Conservation (phyloP, 2,113 vertebrate species). For the Halcyon malimbica region DNA sequence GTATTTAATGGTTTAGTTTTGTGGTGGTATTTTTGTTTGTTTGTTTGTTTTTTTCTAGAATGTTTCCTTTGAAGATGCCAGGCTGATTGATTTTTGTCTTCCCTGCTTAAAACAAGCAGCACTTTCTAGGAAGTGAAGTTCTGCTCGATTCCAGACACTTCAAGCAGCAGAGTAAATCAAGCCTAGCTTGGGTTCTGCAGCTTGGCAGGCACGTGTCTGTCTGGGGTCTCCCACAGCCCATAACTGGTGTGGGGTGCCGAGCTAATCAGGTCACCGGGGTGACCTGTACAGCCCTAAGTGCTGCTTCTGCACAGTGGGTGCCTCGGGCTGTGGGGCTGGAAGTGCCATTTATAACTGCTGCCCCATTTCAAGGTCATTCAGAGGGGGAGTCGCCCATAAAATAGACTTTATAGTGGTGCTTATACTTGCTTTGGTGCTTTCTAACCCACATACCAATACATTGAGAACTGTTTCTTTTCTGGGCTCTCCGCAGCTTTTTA, state of each 20-base stretch:
- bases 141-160: background rate
- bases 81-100: background rate
- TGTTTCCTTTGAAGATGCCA: background rate
- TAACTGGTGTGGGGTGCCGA: background rate
- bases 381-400: background rate
- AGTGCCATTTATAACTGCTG: background rate
- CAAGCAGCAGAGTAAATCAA: background rate
- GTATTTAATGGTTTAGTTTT: background rate
- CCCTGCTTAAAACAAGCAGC: background rate
- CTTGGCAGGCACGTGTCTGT: background rate
- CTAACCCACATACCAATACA: background rate
- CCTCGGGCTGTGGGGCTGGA: background rate
- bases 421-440: background rate
- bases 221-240: background rate
- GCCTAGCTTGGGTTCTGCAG: background rate
- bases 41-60: background rate
- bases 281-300: background rate
- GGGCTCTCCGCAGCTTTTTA: background rate
- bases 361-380: slow-evolving; percentile 21
- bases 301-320: background rate
- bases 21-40: background rate
- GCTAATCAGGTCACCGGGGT: background rate
- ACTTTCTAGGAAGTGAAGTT: background rate
- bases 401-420: background rate
- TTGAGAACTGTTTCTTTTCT: background rate